Conservation (phyloP, 2,888 invertebrate species). For the Geotrupes spiniger region DNA sequence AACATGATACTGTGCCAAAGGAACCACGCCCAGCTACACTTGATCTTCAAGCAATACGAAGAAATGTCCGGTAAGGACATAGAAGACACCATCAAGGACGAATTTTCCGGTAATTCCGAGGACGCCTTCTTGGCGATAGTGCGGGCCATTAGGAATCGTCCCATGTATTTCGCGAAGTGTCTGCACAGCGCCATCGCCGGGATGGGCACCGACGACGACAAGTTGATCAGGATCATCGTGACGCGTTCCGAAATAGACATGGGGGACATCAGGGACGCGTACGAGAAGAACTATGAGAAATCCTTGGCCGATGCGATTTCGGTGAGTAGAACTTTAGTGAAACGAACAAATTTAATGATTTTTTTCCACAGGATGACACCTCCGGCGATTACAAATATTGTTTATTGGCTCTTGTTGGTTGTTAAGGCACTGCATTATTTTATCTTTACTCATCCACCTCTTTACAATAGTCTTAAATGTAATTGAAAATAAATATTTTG, state of each 20-base stretch:
- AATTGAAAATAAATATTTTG: no score
- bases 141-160: conserved; percentile 71
- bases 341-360: background rate
- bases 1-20: conserved; percentile 79
- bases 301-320: conserved; percentile 72
- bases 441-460: no score
- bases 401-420: conserved; percentile 61
- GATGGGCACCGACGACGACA: conserved; percentile 79
- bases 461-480: no score
- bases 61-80: conserved; percentile 72
- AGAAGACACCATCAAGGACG: conserved; percentile 71
- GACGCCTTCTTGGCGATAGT: conserved; percentile 76
- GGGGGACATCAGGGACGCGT: conserved; percentile 75
- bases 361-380: conserved; percentile 66
- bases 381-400: conserved; percentile 83
- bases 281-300: conserved; percentile 68
- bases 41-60: conserved; percentile 63
- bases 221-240: conserved; percentile 77
- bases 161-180: conserved; percentile 77
- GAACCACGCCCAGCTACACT: conserved; percentile 61
- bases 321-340: conserved; percentile 51
- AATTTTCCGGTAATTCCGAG: conserved; percentile 78
- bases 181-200: conserved; percentile 85
- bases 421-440: no score
- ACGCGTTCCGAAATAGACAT: conserved; percentile 80